Evolutionary conservation across 2,797 vertebrate species (phyloP).

Genomic region (Pseudochirops corinnae): DNA sequence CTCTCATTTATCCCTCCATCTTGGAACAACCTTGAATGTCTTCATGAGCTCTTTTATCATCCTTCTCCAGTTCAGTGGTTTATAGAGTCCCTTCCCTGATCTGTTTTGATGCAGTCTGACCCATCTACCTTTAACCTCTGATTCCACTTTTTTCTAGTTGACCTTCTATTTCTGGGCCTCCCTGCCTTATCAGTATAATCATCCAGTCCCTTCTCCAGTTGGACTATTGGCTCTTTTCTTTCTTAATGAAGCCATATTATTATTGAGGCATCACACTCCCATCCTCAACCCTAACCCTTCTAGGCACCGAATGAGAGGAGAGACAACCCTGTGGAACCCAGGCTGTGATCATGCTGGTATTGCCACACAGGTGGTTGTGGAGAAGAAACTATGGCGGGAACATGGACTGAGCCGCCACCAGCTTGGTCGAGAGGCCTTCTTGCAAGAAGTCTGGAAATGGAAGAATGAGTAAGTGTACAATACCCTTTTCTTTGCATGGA

Average conservation of each 20-base stretch:
- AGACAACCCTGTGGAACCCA: slow-evolving; percentile 95
- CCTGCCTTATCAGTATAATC: neutral
- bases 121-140: neutral
- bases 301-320: slow-evolving; percentile 95
- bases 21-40: neutral
- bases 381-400: slow-evolving; percentile 94
- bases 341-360: slow-evolving; percentile 97
- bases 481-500: neutral
- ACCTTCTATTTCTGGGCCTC: neutral
- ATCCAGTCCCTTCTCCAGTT: neutral
- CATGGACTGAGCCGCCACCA: slow-evolving; percentile 90
- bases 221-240: neutral
- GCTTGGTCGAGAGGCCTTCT: slow-evolving; percentile 91
- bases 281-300: neutral
- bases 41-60: neutral
- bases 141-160: neutral
- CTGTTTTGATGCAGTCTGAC: neutral
- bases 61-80: neutral
- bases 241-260: neutral
- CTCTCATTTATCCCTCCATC: neutral
- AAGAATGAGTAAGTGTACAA: slow-evolving; percentile 91
- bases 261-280: neutral
- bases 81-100: neutral
- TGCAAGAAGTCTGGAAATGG: slow-evolving; percentile 95
- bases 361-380: slow-evolving; percentile 96